Evolutionary conservation across 1,140 invertebrate genomes (phyloP).

Genomic region (Ooceraea biroi): DNA sequence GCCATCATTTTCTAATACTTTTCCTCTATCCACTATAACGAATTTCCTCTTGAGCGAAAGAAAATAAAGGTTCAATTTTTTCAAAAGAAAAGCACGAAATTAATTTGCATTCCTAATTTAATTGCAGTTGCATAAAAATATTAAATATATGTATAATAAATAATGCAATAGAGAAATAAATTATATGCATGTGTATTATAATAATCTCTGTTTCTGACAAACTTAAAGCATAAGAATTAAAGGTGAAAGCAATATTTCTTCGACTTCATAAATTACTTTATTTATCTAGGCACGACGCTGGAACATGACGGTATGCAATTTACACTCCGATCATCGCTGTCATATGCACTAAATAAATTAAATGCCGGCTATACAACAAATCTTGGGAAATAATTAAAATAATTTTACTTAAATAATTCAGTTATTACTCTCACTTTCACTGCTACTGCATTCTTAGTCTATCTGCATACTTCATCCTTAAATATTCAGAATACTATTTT

Average conservation of each 20-base stretch:
- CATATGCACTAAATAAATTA: conserved; percentile 4
- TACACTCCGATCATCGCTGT: conserved; percentile 25
- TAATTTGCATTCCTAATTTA: no score
- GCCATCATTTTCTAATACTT: no score
- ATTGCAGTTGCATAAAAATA: no score
- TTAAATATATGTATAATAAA: no score
- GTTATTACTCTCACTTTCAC: background rate
- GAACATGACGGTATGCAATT: conserved; percentile 33
- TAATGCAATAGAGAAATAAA: no score
- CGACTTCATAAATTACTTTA: conserved; percentile 46
- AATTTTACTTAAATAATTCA: background rate
- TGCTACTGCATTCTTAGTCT: background rate
- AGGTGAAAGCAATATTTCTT: background rate
- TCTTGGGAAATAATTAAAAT: background rate
- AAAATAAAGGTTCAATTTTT: no score
- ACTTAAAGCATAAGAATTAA: no score
- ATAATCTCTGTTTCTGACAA: no score
- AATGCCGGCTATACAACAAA: background rate
- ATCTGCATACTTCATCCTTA: background rate
- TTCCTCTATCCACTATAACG: no score
- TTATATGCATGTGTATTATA: no score
- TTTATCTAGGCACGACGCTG: conserved; percentile 59
- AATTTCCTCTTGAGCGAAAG: no score
- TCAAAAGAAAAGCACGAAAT: no score
- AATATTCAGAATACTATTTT: conserved; percentile 16